Evolutionary conservation across 1,140 invertebrate species (phyloP).

Genomic region (Drosophila pachea): DNA sequence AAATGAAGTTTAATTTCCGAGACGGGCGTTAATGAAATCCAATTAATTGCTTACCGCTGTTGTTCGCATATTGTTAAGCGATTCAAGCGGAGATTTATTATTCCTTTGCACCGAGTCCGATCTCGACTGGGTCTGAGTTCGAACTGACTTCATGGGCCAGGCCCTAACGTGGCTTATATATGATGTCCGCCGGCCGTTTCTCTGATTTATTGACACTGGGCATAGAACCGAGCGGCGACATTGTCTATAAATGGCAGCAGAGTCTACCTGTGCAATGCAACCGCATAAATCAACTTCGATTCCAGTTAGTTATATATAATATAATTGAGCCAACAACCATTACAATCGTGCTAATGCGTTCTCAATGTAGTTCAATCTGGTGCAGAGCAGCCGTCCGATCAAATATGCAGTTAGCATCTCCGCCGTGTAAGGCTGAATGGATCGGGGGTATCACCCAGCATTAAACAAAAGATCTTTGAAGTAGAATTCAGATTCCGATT

Average conservation of each 20-base stretch:
- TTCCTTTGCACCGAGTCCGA: conserved; percentile 39
- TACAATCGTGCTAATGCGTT: conserved; percentile 46
- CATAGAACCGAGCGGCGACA: conserved; percentile 13
- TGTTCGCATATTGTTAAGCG: conserved; percentile 41
- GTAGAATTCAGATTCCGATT: too few species aligned
- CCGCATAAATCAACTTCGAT: conserved; percentile 67
- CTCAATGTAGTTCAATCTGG: background rate
- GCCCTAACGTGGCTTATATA: conserved; percentile 62
- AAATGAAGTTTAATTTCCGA: conserved; percentile 9
- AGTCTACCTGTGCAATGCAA: conserved; percentile 48
- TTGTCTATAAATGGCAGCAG: conserved; percentile 66
- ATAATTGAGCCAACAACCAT: conserved; percentile 30
- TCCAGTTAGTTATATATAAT: conserved; percentile 53
- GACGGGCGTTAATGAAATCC: background rate
- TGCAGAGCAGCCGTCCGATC: conserved; percentile 19
- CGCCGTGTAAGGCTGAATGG: background rate
- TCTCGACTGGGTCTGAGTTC: conserved; percentile 24
- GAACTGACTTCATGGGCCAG: conserved; percentile 49
- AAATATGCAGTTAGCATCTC: conserved; percentile 49
- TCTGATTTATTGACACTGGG: conserved; percentile 51
- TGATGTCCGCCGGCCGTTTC: background rate
- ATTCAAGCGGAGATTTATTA: conserved; percentile 1
- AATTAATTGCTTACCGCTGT: conserved; percentile 44
- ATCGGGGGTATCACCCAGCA: background rate
- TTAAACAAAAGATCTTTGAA: too few species aligned